phyloP scores from a whole-genome alignment of 2,797 vertebrate species.

The Myotis myotis region DNA sequence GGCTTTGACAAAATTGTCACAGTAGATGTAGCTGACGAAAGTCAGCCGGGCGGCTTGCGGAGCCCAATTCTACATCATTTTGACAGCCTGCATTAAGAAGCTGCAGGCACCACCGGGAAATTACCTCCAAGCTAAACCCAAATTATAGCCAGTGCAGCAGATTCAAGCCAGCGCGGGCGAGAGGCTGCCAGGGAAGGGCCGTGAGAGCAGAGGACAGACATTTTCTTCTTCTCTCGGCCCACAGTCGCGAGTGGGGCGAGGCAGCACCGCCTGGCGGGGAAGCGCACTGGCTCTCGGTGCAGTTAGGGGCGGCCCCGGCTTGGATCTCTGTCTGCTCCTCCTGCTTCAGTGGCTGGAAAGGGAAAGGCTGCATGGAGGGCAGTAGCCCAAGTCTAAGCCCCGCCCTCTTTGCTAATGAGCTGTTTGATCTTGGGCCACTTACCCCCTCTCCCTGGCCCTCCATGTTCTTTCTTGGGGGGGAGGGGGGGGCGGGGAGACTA shows the following conservation, averaged over 20 bases:
- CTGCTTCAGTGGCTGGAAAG: background rate
- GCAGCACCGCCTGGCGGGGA: background rate
- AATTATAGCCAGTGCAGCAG: background rate
- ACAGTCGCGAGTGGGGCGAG: background rate
- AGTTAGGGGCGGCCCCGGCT: background rate
- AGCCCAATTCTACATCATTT: constrained; percentile 78
- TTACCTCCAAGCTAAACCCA: constrained; percentile 73
- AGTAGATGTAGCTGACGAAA: constrained; percentile 78
- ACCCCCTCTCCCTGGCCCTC: background rate
- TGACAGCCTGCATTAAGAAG: constrained; percentile 82
- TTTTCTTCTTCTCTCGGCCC: background rate
- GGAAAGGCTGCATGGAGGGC: background rate
- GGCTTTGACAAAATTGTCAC: constrained; percentile 84
- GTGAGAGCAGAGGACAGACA: background rate
- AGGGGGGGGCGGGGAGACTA: background rate
- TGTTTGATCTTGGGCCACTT: background rate
- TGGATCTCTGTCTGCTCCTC: background rate
- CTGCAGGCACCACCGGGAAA: constrained; percentile 79
- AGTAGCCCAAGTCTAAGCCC: no score
- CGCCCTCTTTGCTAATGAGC: background rate
- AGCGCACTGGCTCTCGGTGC: background rate
- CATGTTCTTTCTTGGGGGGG: background rate
- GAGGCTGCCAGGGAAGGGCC: background rate
- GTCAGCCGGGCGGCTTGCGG: constrained; percentile 73
- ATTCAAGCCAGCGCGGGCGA: background rate